Percentiles rank a stretch among this genome's conserved stretches.
Evolutionary conservation across 2,113 vertebrate genomes (phyloP).

Genomic region (Meriones unguiculatus): DNA sequence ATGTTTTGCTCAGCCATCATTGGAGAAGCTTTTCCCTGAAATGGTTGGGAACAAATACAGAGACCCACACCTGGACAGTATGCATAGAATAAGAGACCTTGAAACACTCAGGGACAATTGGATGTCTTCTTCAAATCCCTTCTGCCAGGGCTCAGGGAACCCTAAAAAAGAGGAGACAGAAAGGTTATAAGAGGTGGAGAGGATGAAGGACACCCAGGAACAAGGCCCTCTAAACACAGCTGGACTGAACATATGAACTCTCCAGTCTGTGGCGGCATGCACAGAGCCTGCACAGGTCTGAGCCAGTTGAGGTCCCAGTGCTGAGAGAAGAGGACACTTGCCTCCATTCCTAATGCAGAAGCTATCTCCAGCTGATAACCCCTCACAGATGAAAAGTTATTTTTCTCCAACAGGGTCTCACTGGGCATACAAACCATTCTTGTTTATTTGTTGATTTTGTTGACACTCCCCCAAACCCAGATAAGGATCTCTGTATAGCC

Average conservation of each 20-base stretch:
- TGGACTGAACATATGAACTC: not conserved
- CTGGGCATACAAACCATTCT: not conserved
- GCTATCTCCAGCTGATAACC: not conserved
- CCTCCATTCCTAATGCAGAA: not conserved
- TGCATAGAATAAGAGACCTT: not conserved
- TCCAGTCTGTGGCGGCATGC: not conserved
- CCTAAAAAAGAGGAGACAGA: not conserved
- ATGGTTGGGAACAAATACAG: not conserved
- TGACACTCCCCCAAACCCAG: not conserved
- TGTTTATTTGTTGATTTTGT: not conserved
- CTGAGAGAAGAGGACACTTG: not conserved
- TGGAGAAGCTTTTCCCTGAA: not conserved
- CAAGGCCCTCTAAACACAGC: not conserved
- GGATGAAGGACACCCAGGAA: not conserved
- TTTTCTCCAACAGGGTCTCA: not conserved
- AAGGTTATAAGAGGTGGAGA: not conserved
- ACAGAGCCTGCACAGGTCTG: not conserved
- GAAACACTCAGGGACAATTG: not conserved
- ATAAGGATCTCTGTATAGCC: not conserved
- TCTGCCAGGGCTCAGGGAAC: not conserved
- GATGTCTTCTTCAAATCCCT: not conserved
- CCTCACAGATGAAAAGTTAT: not conserved
- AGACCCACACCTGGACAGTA: not conserved
- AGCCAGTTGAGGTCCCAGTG: not conserved
- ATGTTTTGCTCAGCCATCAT: not conserved